Base-by-base conservation (phyloP, 1,140 invertebrate species). In the Aphaenogaster floridana region DNA sequence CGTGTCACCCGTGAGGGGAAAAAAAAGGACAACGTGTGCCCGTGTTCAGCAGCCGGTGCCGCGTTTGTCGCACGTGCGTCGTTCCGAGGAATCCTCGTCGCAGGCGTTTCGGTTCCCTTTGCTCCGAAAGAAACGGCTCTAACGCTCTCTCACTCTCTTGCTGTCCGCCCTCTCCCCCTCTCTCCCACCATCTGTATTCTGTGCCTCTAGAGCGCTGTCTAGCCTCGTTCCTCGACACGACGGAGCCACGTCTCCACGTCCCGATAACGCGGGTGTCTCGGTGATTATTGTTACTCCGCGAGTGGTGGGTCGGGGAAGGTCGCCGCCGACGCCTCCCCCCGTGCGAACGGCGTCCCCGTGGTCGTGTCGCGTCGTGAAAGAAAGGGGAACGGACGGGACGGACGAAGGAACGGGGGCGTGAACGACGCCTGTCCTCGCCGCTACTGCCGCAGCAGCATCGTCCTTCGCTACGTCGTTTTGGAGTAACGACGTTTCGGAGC, bases 1-100 rank as follows among this genome's bases (percentile, higher is more conserved):
- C 71, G 69, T 74, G 80, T 83, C 34, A 54, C 76, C n/a, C 92
- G 94, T 92, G 93, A 92, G 91, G 89, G 88, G 91, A 84, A 39
- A 80, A 88, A 86, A 77, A 84, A 79, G 87, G 86, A 63, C 86
- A 77, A 34, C 90, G 85, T 68, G 90, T 88, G 90, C 76, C 4
- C 15, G 28, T 61, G 76, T 61, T 57, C 28, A 7, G 42, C 5
- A 79, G 42, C 76, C 42, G 59, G 63, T 48, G 78, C 13, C 48
- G 48, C 21, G 64, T 81, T 4, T 15, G 42, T 42, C 42, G 50
- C 68, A 50, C 45, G 66, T 61, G 63, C 57, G 50, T 50, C 57
- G n/a, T 28, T 21, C 45, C 9, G 59, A 69, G 57, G 52, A 68
- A 61, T 84, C 57, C 15, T 64, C 83, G 17, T 74, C 52, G 28